Percentiles rank a stretch among this genome's conserved stretches.
Conservation (phyloP, 2,797 vertebrate species). For the Gallinago nigripennis region DNA sequence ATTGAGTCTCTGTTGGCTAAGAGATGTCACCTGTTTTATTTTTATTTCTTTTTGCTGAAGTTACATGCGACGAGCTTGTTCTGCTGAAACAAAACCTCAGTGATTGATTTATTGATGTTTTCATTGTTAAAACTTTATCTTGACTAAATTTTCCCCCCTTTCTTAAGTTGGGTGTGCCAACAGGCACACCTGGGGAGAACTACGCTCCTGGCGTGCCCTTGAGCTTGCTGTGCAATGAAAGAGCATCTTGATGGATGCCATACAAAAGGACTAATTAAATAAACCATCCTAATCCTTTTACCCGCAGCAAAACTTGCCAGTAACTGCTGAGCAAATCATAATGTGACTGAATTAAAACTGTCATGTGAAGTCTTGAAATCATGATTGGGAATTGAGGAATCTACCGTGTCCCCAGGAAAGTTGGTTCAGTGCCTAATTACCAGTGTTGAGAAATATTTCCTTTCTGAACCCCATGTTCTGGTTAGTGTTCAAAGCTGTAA, state of each 20-base stretch:
- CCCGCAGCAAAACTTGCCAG: neutral
- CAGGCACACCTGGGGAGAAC: neutral
- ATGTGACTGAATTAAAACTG: slow-evolving; percentile 12
- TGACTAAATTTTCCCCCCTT: fast-evolving
- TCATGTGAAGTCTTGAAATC: neutral
- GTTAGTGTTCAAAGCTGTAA: neutral
- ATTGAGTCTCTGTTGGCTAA: neutral
- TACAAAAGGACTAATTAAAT: slow-evolving; percentile 2
- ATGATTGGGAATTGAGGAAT: neutral
- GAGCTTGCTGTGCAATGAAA: neutral
- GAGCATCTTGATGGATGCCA: neutral
- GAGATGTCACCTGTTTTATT: neutral
- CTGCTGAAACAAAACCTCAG: neutral
- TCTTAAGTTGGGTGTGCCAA: neutral
- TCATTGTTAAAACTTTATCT: neutral
- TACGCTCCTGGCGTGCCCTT: neutral
- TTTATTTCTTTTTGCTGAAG: neutral
- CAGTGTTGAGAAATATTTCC: neutral
- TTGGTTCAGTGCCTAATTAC: neutral
- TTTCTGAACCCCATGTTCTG: neutral
- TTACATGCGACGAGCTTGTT: neutral
- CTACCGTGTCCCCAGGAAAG: neutral
- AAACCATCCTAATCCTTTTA: slow-evolving; percentile 15
- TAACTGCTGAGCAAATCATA: slow-evolving; percentile 21
- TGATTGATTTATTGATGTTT: neutral